These are phyloP conservation scores for Podarcis muralis DNA, from an alignment of 2,113 vertebrate genomes.

Conservation along the genomic window DNA sequence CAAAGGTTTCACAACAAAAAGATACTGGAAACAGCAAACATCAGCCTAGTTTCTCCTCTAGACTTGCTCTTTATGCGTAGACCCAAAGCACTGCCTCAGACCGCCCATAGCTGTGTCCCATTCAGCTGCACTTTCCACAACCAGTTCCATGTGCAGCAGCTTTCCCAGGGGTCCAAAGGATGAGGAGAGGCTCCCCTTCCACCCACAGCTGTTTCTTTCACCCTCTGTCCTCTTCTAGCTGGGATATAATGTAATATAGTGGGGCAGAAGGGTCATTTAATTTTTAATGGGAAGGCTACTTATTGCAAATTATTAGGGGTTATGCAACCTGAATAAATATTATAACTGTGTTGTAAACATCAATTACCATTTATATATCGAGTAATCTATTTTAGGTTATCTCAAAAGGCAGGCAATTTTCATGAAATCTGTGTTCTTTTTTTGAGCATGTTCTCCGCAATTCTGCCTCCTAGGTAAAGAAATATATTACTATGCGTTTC, in stretches of 20 bases:
- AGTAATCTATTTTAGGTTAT: neutral
- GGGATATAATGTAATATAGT: neutral
- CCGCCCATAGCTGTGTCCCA: no score
- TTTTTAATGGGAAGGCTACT: neutral
- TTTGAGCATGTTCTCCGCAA: neutral
- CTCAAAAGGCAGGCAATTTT: neutral
- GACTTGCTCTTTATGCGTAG: no score
- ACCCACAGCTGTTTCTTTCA: no score
- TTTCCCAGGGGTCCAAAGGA: no score
- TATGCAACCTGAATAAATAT: neutral
- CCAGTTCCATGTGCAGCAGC: no score
- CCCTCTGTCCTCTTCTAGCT: no score
- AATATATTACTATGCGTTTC: neutral
- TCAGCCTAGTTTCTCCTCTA: no score
- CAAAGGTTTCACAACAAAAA: no score
- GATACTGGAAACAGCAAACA: no score
- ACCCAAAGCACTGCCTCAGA: no score
- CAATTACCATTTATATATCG: neutral
- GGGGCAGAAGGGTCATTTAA: neutral
- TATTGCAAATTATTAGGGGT: neutral
- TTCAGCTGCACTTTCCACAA: no score
- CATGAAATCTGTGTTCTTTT: neutral
- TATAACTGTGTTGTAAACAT: neutral
- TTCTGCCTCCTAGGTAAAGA: neutral
- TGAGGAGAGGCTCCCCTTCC: no score